Percentiles rank a stretch among this genome's conserved stretches.
Conservation (phyloP, 2,113 vertebrate species). For the Carassius auratus region DNA sequence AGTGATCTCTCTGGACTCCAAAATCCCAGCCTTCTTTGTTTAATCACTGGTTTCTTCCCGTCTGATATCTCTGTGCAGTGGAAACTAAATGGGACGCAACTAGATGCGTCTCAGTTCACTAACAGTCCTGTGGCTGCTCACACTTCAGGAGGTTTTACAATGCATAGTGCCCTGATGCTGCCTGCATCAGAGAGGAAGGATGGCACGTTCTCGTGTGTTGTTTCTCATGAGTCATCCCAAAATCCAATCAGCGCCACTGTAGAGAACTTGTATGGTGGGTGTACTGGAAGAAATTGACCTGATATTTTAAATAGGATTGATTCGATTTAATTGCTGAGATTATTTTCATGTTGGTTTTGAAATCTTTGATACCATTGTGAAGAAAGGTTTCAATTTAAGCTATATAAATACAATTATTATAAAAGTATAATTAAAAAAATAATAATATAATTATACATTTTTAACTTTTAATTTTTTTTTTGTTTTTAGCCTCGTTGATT, state of each 20-base stretch:
- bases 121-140: slow-evolving; percentile 60
- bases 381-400: too few relatives aligned
- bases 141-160: slow-evolving; percentile 56
- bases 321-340: not conserved
- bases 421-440: too few relatives aligned
- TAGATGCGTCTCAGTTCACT: slow-evolving; percentile 51
- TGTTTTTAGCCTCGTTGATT: slow-evolving; percentile 55
- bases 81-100: slow-evolving; percentile 57
- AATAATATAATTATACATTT: too few relatives aligned
- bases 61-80: slow-evolving; percentile 65
- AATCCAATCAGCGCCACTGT: slow-evolving; percentile 38
- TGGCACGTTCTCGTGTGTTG: slow-evolving; percentile 66
- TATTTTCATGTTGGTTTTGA: not conserved
- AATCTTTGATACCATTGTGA: not conserved
- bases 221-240: slow-evolving; percentile 68
- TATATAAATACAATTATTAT: too few relatives aligned
- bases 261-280: slow-evolving; percentile 68
- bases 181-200: slow-evolving; percentile 32
- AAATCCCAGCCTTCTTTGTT: slow-evolving; percentile 57
- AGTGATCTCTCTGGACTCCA: slow-evolving; percentile 50
- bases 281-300: not conserved
- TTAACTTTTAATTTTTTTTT: not conserved
- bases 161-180: slow-evolving; percentile 66
- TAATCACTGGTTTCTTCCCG: slow-evolving; percentile 68
- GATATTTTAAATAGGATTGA: not conserved